Base-by-base conservation (phyloP, 2,113 vertebrate genomes). In the Isurus oxyrinchus region DNA sequence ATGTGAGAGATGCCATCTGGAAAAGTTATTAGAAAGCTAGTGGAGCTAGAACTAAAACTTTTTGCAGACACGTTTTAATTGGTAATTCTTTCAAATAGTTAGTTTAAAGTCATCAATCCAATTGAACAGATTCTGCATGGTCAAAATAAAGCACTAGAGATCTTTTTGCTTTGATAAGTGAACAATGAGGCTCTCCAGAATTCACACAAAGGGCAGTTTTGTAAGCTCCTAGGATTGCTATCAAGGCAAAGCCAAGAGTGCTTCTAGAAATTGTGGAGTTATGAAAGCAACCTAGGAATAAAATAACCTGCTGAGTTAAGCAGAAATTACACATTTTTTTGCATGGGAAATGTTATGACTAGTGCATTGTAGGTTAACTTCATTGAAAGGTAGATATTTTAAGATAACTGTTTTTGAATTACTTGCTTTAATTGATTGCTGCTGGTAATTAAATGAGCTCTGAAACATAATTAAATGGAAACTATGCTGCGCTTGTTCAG, bases 221-320 rank as follows among this genome's bases (percentile, higher is more conserved):
- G n/a, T 40, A 66, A 40, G 16, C 11, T 44, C 19, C 59, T 67
- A 66, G 40, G 6, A 44, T 35, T 40, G 35, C 21, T 67, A 44
- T 67, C 63, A 67, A 25, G 53, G 55, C 87, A 49, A 67, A 67
- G n/a, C 59, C 35, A 63, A 94, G 59, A 40, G 57, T 44, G n/a
- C 59, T 67, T n/a, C n/a, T 27, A 94, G 93, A 94, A 66, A 94
- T 40, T 94, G 93, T 94, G n/a, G n/a, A 94, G 66, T 94, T 94
- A 25, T 49, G 40, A 23, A 63, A 63, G 93, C n/a, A 67, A 40
- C 91, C 6, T 35, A 90, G 23, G 53, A 59, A 93, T 90, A 90
- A 90, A 90, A 53, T 63, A 59, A 63, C 7, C 44, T 63, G 90
- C 90, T 93, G 90, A 93, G 90, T 63, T n/a, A 59, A 93, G 16